phyloP scores from a whole-genome alignment of 1,140 invertebrate species.

The Zaprionus capensis region DNA sequence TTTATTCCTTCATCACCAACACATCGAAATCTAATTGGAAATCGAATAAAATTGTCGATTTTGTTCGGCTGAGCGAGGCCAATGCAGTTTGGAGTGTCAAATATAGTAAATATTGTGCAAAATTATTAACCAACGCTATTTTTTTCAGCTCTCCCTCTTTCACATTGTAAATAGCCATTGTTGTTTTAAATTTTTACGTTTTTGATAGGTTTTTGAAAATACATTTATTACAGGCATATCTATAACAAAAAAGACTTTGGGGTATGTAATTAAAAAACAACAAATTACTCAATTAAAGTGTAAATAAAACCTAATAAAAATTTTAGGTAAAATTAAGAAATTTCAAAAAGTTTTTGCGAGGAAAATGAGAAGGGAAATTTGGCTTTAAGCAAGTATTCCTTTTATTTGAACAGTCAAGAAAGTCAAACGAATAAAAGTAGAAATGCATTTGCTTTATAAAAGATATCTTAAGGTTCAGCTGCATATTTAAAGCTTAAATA shows the following conservation, averaged over 20 bases:
- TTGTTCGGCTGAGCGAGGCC: neutral
- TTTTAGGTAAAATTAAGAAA: too few species aligned
- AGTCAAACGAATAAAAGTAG: too few species aligned
- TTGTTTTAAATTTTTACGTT: neutral
- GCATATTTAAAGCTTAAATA: too few species aligned
- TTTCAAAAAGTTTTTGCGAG: too few species aligned
- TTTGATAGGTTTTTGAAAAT: neutral
- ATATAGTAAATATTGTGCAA: conserved; percentile 9
- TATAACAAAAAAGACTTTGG: neutral
- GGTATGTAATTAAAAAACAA: neutral
- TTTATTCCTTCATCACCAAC: neutral
- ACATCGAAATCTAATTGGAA: conserved; percentile 20
- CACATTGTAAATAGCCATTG: neutral
- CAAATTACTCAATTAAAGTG: neutral
- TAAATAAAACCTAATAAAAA: too few species aligned
- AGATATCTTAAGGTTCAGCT: too few species aligned
- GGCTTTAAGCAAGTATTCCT: too few species aligned
- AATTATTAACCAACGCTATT: conserved; percentile 2
- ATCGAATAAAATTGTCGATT: conserved; percentile 7
- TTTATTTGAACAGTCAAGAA: too few species aligned
- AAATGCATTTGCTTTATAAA: too few species aligned
- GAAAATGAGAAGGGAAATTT: too few species aligned
- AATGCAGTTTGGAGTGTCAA: conserved; percentile 15
- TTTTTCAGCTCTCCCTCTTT: neutral
- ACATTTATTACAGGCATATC: neutral